A percentile compares a stretch with the other conserved stretches of the same genome.
These are phyloP conservation scores for Brachionus rotundiformis DNA, from an alignment of 1,140 invertebrate species.

Conservation along the genomic window DNA sequence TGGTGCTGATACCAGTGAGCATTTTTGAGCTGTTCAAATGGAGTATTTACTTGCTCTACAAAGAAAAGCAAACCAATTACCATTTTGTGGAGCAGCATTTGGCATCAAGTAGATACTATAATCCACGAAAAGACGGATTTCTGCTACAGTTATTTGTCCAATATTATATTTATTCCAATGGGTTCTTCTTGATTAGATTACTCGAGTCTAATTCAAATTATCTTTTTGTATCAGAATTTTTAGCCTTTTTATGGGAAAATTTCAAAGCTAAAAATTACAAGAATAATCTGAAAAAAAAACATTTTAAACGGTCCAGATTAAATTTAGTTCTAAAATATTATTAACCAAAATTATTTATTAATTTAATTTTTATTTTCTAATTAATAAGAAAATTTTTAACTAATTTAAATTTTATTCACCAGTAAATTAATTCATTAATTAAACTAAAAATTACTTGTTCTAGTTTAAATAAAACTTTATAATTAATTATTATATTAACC, in stretches of 20 bases:
- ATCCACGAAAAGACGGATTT: background rate
- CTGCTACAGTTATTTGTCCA: background rate
- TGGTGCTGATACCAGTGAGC: constrained; percentile 55
- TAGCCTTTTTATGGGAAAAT: background rate
- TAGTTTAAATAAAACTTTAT: no score
- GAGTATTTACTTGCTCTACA: background rate
- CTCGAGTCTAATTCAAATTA: constrained; percentile 12
- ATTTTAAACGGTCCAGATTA: background rate
- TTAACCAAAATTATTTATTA: no score
- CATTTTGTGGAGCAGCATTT: background rate
- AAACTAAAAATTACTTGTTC: no score
- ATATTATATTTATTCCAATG: constrained; percentile 16
- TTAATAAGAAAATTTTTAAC: no score
- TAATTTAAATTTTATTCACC: no score
- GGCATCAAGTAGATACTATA: background rate
- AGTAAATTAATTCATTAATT: no score
- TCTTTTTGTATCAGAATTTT: background rate
- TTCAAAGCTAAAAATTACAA: background rate
- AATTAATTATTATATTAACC: no score
- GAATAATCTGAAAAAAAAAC: background rate
- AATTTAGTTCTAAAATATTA: background rate
- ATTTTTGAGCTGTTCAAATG: background rate
- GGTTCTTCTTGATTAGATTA: background rate
- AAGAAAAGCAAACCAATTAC: background rate
- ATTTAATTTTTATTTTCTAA: no score